A percentile compares a stretch with the other conserved stretches of the same genome.
Evolutionary conservation across 2,797 vertebrate genomes (phyloP).

Genomic region (Onychomys torridus): DNA sequence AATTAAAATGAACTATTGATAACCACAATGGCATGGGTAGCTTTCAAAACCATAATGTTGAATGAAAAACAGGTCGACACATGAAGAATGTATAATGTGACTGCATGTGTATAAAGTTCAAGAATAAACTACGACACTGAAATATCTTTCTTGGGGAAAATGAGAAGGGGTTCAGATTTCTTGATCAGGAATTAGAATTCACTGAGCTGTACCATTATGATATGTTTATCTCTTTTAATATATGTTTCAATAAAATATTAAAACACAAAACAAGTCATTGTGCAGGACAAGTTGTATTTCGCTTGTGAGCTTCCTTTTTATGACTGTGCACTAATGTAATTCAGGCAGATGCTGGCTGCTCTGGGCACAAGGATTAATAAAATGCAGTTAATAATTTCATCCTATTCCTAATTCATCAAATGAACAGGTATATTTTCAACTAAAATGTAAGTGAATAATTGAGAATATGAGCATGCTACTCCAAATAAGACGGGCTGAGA

Average conservation of each 20-base stretch:
- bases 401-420: neutral
- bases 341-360: neutral
- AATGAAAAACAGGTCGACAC: neutral
- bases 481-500: neutral
- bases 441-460: neutral
- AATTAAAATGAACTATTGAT: constrained; percentile 16
- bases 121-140: neutral
- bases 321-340: neutral
- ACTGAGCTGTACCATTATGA: neutral
- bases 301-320: constrained; percentile 24
- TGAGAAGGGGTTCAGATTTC: neutral
- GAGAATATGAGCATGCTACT: neutral
- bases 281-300: constrained; percentile 20
- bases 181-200: constrained; percentile 12
- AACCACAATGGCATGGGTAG: neutral
- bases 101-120: neutral
- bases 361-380: constrained; percentile 31
- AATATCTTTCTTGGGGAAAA: neutral
- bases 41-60: neutral
- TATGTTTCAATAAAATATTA: constrained; percentile 15
- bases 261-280: constrained; percentile 40
- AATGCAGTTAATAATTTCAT: constrained; percentile 1
- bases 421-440: constrained; percentile 19
- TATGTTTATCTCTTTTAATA: neutral
- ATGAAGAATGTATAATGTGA: neutral